These are phyloP conservation scores for Ardeotis arabs DNA, from an alignment of 2,113 vertebrate genomes.

Conservation along the genomic window DNA sequence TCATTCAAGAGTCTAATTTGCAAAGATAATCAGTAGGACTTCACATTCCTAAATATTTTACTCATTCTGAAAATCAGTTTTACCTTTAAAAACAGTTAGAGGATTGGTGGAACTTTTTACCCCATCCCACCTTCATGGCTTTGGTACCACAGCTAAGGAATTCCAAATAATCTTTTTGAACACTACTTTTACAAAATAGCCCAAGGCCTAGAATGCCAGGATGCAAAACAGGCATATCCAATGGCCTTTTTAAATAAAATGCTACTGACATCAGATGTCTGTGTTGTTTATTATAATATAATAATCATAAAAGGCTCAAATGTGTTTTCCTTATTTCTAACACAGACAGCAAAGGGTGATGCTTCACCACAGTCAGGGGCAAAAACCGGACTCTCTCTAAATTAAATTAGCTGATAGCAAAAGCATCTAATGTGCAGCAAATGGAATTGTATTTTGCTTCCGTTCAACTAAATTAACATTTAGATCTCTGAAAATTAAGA, in stretches of 20 bases:
- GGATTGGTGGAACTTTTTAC: not conserved
- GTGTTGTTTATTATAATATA: not conserved
- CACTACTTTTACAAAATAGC: not conserved
- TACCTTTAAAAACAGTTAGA: not conserved
- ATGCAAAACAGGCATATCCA: not conserved
- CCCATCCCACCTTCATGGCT: not conserved
- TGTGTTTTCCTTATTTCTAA: not conserved
- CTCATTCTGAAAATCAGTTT: not conserved
- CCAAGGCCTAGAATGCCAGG: not conserved
- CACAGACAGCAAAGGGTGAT: not conserved
- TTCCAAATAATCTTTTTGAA: not conserved
- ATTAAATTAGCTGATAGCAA: slow-evolving; percentile 5
- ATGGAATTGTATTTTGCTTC: not conserved
- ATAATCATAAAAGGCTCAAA: not conserved
- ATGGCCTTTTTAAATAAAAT: not conserved
- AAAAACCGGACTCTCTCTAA: not conserved
- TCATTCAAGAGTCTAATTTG: not conserved
- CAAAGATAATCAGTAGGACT: not conserved
- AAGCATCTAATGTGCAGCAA: not conserved
- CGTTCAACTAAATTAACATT: not conserved
- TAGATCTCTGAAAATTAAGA: not conserved
- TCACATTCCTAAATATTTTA: not conserved
- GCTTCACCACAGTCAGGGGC: not conserved
- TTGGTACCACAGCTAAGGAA: not conserved
- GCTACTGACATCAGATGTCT: not conserved